phyloP scores from a whole-genome alignment of 2,797 vertebrate genomes.

The Mus caroli region DNA sequence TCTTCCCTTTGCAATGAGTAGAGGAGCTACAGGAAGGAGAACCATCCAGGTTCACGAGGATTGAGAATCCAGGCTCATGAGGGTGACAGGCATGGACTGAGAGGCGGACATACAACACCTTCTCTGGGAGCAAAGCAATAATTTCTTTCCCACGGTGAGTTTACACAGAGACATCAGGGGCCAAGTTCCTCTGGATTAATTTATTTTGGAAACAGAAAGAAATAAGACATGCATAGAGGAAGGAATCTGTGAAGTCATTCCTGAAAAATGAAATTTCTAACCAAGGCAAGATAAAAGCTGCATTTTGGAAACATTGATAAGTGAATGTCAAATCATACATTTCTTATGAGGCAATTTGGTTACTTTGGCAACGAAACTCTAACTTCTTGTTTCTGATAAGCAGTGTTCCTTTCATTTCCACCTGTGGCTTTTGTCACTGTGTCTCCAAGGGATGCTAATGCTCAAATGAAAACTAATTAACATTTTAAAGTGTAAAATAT shows the following conservation, averaged over 20 bases:
- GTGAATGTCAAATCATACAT: slow-evolving; percentile 85
- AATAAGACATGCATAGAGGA: slow-evolving; percentile 78
- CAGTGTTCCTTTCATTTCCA: slow-evolving; percentile 82
- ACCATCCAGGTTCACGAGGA: too few relatives aligned
- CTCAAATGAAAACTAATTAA: slow-evolving; percentile 86
- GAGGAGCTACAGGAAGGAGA: background rate
- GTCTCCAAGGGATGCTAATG: slow-evolving; percentile 83
- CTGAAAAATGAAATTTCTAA: slow-evolving; percentile 85
- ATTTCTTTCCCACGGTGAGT: slow-evolving; percentile 54
- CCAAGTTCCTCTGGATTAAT: slow-evolving; percentile 67
- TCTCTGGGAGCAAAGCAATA: slow-evolving; percentile 37
- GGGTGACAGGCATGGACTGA: background rate
- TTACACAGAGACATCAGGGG: background rate
- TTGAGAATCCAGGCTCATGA: background rate
- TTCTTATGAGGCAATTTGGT: slow-evolving; percentile 86
- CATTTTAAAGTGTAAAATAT: slow-evolving; percentile 82
- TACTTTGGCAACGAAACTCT: slow-evolving; percentile 85
- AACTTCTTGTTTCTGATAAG: slow-evolving; percentile 85
- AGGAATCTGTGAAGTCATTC: slow-evolving; percentile 85
- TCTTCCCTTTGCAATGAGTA: background rate
- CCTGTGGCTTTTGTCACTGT: slow-evolving; percentile 85
- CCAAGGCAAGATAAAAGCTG: slow-evolving; percentile 83
- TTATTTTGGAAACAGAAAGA: slow-evolving; percentile 80
- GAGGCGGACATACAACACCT: background rate
- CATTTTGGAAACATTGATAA: slow-evolving; percentile 86